Base-by-base conservation (phyloP, 2,797 vertebrate species). In the Rhinophrynus dorsalis region DNA sequence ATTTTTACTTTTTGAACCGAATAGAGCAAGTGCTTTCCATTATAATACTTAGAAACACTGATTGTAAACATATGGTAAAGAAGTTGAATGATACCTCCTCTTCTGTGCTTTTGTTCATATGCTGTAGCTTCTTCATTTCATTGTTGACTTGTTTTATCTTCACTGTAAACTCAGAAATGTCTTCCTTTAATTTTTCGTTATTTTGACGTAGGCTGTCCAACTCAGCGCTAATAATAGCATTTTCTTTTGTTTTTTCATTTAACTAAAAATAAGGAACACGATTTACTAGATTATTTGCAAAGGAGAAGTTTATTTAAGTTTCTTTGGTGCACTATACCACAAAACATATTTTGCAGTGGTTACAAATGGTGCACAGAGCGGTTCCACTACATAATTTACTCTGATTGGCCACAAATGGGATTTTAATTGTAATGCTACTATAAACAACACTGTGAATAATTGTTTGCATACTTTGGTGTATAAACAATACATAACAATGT, bases 21-120 rank as follows among this genome's bases (percentile, higher is more conserved):
- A 61, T 13, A 47, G 5, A 40, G 17, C 37, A 50, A 51, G 35
- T 40, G 18, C 15, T 54, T 69, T 54, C 32, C 5, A 54, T 51
- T 54, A 52, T 11, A 29, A 17, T 9, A 32, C 27, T 51, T 24
- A 32, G 35, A 52, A 50, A 26, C 11, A 23, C 10, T 60, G 48
- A 69, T 62, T 62, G 48, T 23, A 69, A 61, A 27, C 57, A 69
- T 35, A 52, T 62, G 45, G 32, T 35, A 40, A 32, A 5, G n/a
- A n/a, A 26, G 7, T 10, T 12, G 8, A 7, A 13, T 52, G 26
- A 61, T 62, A 69, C 67, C 55, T 68, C 56, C 15, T 52, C 45
- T 32, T 17, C 50, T 9, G 45, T 26, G 29, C 47, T 50, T 60
- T 33, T 32, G 11, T 50, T 48, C 33, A 20, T 20, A 18, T 52